Conservation (phyloP, 1,140 invertebrate genomes). For the Wasmannia auropunctata region DNA sequence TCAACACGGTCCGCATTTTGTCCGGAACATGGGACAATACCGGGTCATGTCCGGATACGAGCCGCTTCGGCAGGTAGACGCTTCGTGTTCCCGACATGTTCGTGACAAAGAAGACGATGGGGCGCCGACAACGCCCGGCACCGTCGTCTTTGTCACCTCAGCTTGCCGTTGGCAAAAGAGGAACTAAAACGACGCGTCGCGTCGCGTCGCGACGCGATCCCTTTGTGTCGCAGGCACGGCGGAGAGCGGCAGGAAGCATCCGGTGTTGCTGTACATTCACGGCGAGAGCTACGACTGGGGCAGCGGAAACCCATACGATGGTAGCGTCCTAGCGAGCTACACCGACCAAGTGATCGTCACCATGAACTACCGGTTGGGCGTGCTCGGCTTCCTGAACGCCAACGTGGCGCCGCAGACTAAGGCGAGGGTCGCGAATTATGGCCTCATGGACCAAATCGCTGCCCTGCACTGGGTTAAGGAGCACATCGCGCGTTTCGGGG, state of each 20-base stretch:
- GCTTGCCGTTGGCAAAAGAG: slow-evolving; percentile 36
- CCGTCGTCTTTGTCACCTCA: slow-evolving; percentile 38
- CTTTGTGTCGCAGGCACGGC: slow-evolving; percentile 79
- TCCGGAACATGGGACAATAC: slow-evolving; percentile 36
- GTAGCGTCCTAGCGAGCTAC: slow-evolving; percentile 95
- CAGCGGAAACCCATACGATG: slow-evolving; percentile 97
- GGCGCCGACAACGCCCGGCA: neutral
- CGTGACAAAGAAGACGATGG: slow-evolving; percentile 37
- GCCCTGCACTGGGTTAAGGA: slow-evolving; percentile 96
- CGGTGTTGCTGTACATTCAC: slow-evolving; percentile 97
- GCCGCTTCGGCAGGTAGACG: slow-evolving; percentile 50
- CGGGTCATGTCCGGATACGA: slow-evolving; percentile 21
- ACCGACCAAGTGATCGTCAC: slow-evolving; percentile 97
- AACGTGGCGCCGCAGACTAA: slow-evolving; percentile 92
- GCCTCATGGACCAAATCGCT: slow-evolving; percentile 96
- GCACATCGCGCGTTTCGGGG: slow-evolving; percentile 95
- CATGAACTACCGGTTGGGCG: slow-evolving; percentile 98
- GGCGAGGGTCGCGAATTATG: slow-evolving; percentile 95
- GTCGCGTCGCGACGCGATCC: slow-evolving; percentile 42
- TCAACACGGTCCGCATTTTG: neutral
- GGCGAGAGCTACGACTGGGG: slow-evolving; percentile 98
- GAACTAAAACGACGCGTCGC: slow-evolving; percentile 48
- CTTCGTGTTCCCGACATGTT: slow-evolving; percentile 25
- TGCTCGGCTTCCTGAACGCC: slow-evolving; percentile 95
- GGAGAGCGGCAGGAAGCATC: slow-evolving; percentile 88